A percentile compares a stretch with the other conserved stretches of the same genome.
phyloP scores from a whole-genome alignment of 2,797 vertebrate species.

The Fistularia tabacaria region DNA sequence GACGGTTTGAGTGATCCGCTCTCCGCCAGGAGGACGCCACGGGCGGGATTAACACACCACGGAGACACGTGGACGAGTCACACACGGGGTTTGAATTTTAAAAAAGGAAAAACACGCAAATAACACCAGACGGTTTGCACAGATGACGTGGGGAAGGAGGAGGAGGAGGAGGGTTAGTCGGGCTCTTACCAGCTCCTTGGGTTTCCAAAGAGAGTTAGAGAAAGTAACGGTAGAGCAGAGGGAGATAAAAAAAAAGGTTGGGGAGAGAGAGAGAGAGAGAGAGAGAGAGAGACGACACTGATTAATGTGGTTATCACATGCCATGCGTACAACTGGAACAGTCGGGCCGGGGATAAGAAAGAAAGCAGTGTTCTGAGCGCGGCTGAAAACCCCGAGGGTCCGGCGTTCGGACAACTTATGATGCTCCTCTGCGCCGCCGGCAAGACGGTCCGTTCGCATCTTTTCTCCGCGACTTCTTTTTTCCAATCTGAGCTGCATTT shows the following conservation, averaged over 20 bases:
- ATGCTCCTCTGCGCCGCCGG: conserved; percentile 6
- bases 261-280: conserved; percentile 43
- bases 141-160: conserved; percentile 27
- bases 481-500: conserved; percentile 17
- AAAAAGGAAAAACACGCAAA: conserved; percentile 29
- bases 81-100: conserved; percentile 12
- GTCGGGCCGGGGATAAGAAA: conserved; percentile 65
- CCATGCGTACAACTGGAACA: conserved; percentile 76
- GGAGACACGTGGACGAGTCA: conserved; percentile 26
- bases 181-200: conserved; percentile 99
- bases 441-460: conserved; percentile 29
- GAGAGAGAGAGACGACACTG: conserved; percentile 68
- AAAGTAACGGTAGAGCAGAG: conserved; percentile 67
- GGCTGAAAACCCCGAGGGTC: conserved; percentile 54
- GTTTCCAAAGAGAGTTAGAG: conserved; percentile 89
- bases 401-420: conserved; percentile 28
- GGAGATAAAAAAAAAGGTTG: conserved; percentile 52
- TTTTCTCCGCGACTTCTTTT: background rate
- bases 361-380: conserved; percentile 65
- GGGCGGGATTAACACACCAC: conserved; percentile 41
- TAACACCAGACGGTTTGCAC: conserved; percentile 35
- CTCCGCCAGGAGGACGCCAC: too few relatives aligned
- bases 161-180: conserved; percentile 59
- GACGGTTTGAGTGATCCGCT: too few relatives aligned
- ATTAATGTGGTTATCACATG: conserved; percentile 87